phyloP scores from a whole-genome alignment of 2,113 vertebrate genomes.

The Pygoscelis antarcticus region DNA sequence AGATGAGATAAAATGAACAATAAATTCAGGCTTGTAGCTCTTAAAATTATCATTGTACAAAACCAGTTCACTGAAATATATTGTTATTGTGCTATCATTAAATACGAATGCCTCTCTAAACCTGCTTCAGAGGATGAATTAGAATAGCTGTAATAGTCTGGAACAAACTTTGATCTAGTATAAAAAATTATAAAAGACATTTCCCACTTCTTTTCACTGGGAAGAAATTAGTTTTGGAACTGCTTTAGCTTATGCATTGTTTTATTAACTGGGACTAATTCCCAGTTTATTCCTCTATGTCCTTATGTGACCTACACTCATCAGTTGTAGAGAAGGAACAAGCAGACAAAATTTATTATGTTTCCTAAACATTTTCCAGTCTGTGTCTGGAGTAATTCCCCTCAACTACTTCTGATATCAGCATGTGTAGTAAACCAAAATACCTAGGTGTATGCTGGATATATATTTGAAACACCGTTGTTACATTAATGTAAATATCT shows the following conservation, averaged over 20 bases:
- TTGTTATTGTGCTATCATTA: neutral
- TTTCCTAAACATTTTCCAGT: neutral
- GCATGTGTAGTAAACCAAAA: neutral
- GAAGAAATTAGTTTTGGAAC: slow-evolving; percentile 27
- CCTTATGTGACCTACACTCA: neutral
- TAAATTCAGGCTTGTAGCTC: neutral
- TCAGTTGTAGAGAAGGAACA: neutral
- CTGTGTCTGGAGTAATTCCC: neutral
- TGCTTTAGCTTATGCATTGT: neutral
- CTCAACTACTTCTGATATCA: neutral
- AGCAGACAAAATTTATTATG: neutral
- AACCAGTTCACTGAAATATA: neutral
- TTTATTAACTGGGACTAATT: slow-evolving; percentile 10
- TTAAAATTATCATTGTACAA: neutral
- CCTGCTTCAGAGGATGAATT: neutral
- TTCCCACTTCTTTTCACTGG: neutral
- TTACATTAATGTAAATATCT: neutral
- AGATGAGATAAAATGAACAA: neutral
- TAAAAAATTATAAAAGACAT: slow-evolving; percentile 1
- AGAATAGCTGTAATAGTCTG: neutral
- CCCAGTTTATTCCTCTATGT: slow-evolving; percentile 11
- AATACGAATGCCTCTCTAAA: neutral
- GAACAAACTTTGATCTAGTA: neutral
- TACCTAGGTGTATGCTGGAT: neutral
- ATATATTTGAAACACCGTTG: neutral